phyloP scores from a whole-genome alignment of 2,797 vertebrate species.

The Spheniscus humboldti region DNA sequence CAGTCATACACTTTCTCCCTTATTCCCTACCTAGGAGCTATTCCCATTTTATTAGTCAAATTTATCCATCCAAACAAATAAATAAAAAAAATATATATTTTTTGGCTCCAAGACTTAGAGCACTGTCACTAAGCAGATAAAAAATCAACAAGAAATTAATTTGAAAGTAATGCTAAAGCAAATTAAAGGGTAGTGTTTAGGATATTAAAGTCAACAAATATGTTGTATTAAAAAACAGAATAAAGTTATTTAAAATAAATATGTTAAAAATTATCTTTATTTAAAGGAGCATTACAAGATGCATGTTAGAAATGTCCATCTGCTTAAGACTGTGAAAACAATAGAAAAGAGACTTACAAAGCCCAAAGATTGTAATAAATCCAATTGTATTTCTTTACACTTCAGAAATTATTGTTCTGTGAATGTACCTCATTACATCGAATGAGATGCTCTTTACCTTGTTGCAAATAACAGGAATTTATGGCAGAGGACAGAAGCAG shows the following conservation, averaged over 20 bases:
- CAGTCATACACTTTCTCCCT: not conserved
- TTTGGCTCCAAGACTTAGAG: not conserved
- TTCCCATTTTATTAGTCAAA: not conserved
- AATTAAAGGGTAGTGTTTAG: not conserved
- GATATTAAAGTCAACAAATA: not conserved
- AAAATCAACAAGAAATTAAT: not conserved
- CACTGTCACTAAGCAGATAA: not conserved
- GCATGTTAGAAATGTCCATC: not conserved
- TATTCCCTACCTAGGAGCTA: not conserved
- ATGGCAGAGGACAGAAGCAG: not conserved
- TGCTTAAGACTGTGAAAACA: not conserved
- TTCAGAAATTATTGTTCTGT: not conserved
- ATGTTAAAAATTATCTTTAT: not conserved
- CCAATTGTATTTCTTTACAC: not conserved
- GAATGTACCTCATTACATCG: not conserved
- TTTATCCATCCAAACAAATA: not conserved
- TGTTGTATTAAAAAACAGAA: not conserved
- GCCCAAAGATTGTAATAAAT: not conserved
- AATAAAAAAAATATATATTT: not conserved
- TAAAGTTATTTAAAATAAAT: not conserved
- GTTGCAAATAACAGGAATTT: not conserved
- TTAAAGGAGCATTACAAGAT: not conserved
- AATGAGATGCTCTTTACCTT: not conserved
- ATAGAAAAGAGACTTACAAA: not conserved
- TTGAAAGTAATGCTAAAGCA: not conserved